Base-by-base conservation (phyloP, 2,113 vertebrate species). In the Saguinus imperator region DNA sequence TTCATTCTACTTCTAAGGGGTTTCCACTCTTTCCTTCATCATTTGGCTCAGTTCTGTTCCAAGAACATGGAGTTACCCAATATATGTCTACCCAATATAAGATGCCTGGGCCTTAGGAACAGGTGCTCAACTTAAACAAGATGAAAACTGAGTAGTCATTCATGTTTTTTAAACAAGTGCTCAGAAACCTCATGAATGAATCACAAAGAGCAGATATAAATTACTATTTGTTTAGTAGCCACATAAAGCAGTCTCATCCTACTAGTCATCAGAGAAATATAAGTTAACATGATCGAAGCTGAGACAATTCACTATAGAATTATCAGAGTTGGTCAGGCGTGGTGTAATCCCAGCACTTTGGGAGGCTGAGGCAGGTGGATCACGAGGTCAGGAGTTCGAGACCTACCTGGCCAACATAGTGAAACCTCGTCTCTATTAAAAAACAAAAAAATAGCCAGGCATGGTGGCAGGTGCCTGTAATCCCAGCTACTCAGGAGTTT, bases 221-320 rank as follows among this genome's bases (percentile, higher is more conserved):
- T 4, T 9, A 16, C 16, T n/a, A 1, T 83, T n/a, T 35, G 29
- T 52, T 8, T 3, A 25, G n/a, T 8, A 20, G 29, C 37, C 70
- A 32, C 70, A 7, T 43, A 5, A 4, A 17, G 20, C 13, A 35
- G 43, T 13, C n/a, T 8, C 1, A 27, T 43, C 57, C 21, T 16
- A 0, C 72, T 2, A 1, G 37, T 21, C 45, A 3, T 40, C 27
- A 18, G 50, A 72, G 81, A 76, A 37, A 18, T 0, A 2, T 9
- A 3, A 17, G 20, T 8, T n/a, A n/a, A 35, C 43, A 2, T 6
- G 27, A 0, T n/a, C 25, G 1, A 0, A 16, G 40, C 6, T 40
- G 61, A 6, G 5, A 29, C 35, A 6, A 2, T 3, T 4, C 75
- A 52, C 16, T 32, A 0, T 35, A 1, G 0, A 5, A 1, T 10